Evolutionary conservation across 64 coral and sea anemone genomes (phyloP).

Genomic region (Actinia tenebrosa): DNA sequence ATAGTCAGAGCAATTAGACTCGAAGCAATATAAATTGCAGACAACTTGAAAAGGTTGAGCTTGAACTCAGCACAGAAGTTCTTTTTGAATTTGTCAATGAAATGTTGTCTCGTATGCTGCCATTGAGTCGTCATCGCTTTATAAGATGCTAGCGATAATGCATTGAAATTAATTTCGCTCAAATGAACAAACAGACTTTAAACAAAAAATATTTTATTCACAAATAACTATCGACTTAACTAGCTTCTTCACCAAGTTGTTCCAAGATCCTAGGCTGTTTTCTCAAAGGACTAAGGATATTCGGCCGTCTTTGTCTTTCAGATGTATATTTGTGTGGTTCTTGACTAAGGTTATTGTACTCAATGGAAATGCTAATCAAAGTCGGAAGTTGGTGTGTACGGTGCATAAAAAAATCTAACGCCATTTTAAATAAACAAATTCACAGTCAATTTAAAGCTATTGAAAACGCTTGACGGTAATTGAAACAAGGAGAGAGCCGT

Average conservation of each 20-base stretch:
- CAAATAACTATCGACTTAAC: not conserved
- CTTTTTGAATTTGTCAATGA: constrained; percentile 25
- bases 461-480: constrained; percentile 49
- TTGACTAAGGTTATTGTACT: constrained; percentile 20
- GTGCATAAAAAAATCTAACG: constrained; percentile 12
- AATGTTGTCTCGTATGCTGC: constrained; percentile 32
- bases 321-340: not conserved
- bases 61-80: constrained; percentile 9
- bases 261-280: not conserved
- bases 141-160: not conserved
- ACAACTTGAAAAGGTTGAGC: not conserved
- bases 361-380: constrained; percentile 23
- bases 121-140: constrained; percentile 51
- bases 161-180: not conserved
- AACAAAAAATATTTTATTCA: not conserved
- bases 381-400: constrained; percentile 20
- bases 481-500: constrained; percentile 1
- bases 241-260: too few species aligned
- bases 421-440: constrained; percentile 60
- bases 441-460: constrained; percentile 60
- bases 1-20: not conserved
- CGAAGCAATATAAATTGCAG: constrained; percentile 13
- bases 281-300: not conserved
- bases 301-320: not conserved
- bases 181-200: not conserved